Base-by-base conservation (phyloP, 2,888 invertebrate genomes). In the Clitarchus hookeri region DNA sequence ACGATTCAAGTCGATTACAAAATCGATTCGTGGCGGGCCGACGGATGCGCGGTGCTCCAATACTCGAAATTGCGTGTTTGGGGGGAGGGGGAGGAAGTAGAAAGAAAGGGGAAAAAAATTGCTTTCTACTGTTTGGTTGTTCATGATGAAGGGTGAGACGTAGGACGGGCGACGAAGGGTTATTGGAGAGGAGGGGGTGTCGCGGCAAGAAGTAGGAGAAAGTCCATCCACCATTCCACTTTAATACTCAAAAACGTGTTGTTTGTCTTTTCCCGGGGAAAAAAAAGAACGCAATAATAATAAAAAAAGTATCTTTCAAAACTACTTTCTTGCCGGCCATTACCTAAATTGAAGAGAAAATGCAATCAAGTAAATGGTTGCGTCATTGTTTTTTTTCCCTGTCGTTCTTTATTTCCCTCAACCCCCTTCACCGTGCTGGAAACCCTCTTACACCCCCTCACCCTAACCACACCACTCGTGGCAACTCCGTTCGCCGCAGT, bases 361-460 rank as follows among this genome's bases (percentile, higher is more conserved):
- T 87, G 88, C 88, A 88, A 88, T 88, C 88, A 88, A 88, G 88
- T 82, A 88, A 88, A 88, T 88, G 88, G 87, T 80, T 79, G 82
- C 82, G 84, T 86, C 86, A 86, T 86, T 86, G 86, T 86, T 86
- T 86, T 82, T 85, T 85, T n/a, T 44, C 27, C 84, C 65, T 65
- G 65, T 65, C 65, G 65, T 65, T 65, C 65, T 65, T 65, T 65
- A 65, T 65, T 65, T 65, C 65, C 16, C n/a, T 65, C 65, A 65
- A 65, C 84, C 84, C n/a, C 84, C 54, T 65, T 36, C 26, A n/a
- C 85, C 54, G 0, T 27, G 19, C 11, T 44, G 9, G 82, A 65
- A 19, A n/a, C 19, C n/a, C 65, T n/a, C 19, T 19, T 16, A 53
- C 53, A 36, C 84, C 36, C 36, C 25, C 84, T 36, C n/a, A 53